Conservation (phyloP, 2,888 invertebrate species). For the Drosophila cognata region DNA sequence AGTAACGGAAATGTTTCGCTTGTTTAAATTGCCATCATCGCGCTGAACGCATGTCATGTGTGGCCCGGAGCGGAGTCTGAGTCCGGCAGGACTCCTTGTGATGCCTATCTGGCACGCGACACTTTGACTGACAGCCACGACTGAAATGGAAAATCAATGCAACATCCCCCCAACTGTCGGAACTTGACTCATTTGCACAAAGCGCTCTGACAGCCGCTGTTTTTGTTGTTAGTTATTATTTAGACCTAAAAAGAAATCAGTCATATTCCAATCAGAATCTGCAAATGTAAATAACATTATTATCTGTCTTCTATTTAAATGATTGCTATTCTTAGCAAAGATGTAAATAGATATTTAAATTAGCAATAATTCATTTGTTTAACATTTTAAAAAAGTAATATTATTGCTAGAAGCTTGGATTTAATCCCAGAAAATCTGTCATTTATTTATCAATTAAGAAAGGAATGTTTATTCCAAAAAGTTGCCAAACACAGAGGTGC, state of each 20-base stretch:
- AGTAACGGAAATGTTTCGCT: constrained; percentile 48
- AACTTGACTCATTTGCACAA: constrained; percentile 60
- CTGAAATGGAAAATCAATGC: constrained; percentile 75
- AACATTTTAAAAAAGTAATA: not conserved
- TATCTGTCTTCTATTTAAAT: not conserved
- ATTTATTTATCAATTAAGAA: not conserved
- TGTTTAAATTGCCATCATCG: constrained; percentile 80
- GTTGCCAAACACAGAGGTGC: not conserved
- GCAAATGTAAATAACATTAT: not conserved
- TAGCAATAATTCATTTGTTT: not conserved
- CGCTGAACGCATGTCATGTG: constrained; percentile 73
- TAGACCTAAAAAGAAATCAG: not conserved
- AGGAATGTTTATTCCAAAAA: not conserved
- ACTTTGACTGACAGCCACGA: constrained; percentile 72
- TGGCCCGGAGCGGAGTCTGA: constrained; percentile 18
- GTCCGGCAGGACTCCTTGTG: constrained; percentile 19
- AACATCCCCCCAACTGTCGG: constrained; percentile 23
- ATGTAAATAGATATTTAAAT: not conserved
- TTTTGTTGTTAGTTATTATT: not conserved
- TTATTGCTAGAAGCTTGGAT: not conserved
- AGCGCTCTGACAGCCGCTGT: constrained; percentile 23
- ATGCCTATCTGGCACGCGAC: constrained; percentile 56
- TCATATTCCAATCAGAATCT: not conserved
- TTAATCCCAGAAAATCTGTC: not conserved
- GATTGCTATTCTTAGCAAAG: not conserved